Percentiles rank a stretch among this genome's conserved stretches.
Evolutionary conservation across 2,113 vertebrate genomes (phyloP).

Genomic region (Notiomystis cincta): DNA sequence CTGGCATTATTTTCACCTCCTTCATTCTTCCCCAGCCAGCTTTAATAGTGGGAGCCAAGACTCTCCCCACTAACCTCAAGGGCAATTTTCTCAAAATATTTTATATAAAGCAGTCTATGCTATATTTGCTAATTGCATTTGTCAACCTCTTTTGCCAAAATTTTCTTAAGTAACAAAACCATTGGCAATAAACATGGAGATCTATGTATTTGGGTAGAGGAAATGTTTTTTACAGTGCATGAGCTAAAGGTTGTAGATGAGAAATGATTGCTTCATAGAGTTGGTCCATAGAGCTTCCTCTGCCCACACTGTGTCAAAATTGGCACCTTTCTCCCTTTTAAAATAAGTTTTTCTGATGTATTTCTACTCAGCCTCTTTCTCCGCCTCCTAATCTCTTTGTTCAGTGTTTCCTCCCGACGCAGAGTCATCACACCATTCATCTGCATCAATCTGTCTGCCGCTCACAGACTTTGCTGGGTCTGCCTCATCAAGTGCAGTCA

Average conservation of each 20-base stretch:
- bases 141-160: slow-evolving; percentile 21
- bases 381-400: slow-evolving; percentile 18
- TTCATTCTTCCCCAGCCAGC: not conserved
- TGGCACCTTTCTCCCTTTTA: not conserved
- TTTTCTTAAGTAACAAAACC: not conserved
- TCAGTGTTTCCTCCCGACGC: not conserved
- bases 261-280: not conserved
- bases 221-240: not conserved
- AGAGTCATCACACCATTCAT: slow-evolving; percentile 39
- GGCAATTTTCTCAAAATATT: slow-evolving; percentile 39
- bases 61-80: not conserved
- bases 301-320: not conserved
- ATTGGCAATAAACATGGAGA: not conserved
- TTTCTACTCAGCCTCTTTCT: not conserved
- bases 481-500: slow-evolving; percentile 39
- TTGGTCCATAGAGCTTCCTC: not conserved
- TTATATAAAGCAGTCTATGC: not conserved
- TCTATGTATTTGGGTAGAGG: not conserved
- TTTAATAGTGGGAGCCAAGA: not conserved
- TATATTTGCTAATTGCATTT: slow-evolving; percentile 42
- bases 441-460: slow-evolving; percentile 20
- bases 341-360: not conserved
- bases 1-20: slow-evolving; percentile 11
- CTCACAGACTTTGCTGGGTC: slow-evolving; percentile 48
- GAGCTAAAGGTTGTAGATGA: not conserved